phyloP scores from a whole-genome alignment of 2,797 vertebrate species.

The Arnoldichthys spilopterus region DNA sequence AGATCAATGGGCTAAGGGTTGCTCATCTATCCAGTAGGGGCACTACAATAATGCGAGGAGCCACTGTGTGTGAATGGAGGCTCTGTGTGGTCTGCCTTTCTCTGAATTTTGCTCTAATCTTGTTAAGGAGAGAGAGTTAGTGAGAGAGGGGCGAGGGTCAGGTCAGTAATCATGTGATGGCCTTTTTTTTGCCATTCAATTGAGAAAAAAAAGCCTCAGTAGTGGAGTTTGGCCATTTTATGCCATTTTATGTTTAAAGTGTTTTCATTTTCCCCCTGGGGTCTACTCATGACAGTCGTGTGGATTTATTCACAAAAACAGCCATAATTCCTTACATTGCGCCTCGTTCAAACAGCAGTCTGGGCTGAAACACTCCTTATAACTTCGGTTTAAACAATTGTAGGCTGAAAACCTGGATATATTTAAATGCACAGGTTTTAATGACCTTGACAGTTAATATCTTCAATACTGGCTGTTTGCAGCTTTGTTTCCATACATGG shows the following conservation, averaged over 20 bases:
- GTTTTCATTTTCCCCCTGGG: background rate
- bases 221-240: background rate
- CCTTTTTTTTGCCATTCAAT: slow-evolving; percentile 26
- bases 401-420: no score
- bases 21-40: slow-evolving; percentile 30
- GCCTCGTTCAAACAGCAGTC: no score
- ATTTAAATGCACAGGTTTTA: no score
- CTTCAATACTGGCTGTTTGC: no score
- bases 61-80: slow-evolving; percentile 34
- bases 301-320: background rate
- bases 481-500: no score
- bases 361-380: no score
- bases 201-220: slow-evolving; percentile 27
- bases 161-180: slow-evolving; percentile 49
- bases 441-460: no score
- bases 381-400: no score
- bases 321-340: background rate
- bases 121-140: slow-evolving; percentile 40
- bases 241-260: background rate
- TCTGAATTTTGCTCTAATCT: slow-evolving; percentile 50
- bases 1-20: slow-evolving; percentile 13
- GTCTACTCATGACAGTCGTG: background rate
- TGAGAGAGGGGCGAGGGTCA: slow-evolving; percentile 44
- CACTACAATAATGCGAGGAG: slow-evolving; percentile 39
- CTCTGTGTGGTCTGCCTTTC: slow-evolving; percentile 42